These are phyloP conservation scores for Stichodactyla helianthus DNA, from an alignment of 64 coral and sea anemone species.

Conservation along the genomic window DNA sequence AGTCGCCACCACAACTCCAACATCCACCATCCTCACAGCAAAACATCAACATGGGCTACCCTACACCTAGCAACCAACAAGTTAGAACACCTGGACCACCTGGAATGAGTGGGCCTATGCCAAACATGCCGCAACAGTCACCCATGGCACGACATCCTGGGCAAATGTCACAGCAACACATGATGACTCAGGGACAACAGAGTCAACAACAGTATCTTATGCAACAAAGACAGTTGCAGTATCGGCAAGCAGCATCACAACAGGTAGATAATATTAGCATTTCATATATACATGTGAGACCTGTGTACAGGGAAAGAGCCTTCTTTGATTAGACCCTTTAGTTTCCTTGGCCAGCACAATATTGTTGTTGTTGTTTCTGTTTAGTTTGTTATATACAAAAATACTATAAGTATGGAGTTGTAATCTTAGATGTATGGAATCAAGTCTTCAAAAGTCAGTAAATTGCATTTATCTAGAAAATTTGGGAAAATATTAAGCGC, in stretches of 20 bases:
- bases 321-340: no score
- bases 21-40: constrained; percentile 63
- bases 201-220: constrained; percentile 63
- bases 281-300: not conserved
- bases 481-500: no score
- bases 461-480: no score
- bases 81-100: constrained; percentile 24
- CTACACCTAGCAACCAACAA: constrained; percentile 44
- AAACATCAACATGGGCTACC: constrained; percentile 57
- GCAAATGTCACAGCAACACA: constrained; percentile 55
- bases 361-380: no score
- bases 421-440: no score
- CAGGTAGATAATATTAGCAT: constrained; percentile 41
- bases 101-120: constrained; percentile 52
- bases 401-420: no score
- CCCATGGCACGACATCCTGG: constrained; percentile 56
- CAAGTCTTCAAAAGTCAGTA: no score
- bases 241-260: constrained; percentile 51
- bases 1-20: constrained; percentile 59
- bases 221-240: constrained; percentile 87
- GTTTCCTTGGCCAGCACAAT: no score
- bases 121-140: constrained; percentile 52
- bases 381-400: no score
- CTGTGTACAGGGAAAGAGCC: no score
- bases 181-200: constrained; percentile 73